Evolutionary conservation across 2,888 invertebrate species (phyloP), one percentile per base, ranked within the genome.

Genomic region (Morpho deidamia): DNA sequence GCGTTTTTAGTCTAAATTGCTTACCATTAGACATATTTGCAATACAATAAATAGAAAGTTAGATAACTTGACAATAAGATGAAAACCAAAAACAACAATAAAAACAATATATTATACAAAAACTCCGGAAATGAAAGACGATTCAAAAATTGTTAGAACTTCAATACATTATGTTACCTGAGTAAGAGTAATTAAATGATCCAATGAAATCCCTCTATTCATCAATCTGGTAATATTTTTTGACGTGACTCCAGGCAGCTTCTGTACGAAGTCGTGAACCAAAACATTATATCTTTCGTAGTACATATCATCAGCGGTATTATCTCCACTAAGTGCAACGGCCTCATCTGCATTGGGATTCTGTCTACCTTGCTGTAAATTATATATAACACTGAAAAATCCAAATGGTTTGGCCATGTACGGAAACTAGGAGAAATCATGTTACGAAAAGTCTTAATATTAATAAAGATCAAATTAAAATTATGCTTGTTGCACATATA

Each of bases 161-260:
- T 23, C 4, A 23, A 23, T 23, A 23, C 23, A 23, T 23, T 23
- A 23, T 23, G 23, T 3, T 76, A 93, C 94, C 85, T 92, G 81
- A 14, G 86, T 87, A 57, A 93, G 78, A 58, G 89, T 90, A 43
- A 92, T 82, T 41, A 94, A 77, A 69, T 93, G 88, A 64, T 93
- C 92, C 56, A 97, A 76, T 51, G 93, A 93, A 49, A 90, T 78
- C 4, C 94, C 95, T 69, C 93, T 93, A 64, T 95, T 94, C 86
- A 99, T 90, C 52, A 99, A 84, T 10, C 89, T 72, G 51, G 93
- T 91, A 7, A 97, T 92, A 81, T 98, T 99, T 79, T 96, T 97
- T 0, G 96, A 93, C 60, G 94, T 95, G 7, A 98, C 92, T 8
- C 98, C 98, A 0, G 98, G 98, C 69, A 98, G 88, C 76, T 96